Percentiles rank a stretch among this genome's conserved stretches.
phyloP scores from a whole-genome alignment of 2,888 invertebrate species.

The Drosophila aldrichi region DNA sequence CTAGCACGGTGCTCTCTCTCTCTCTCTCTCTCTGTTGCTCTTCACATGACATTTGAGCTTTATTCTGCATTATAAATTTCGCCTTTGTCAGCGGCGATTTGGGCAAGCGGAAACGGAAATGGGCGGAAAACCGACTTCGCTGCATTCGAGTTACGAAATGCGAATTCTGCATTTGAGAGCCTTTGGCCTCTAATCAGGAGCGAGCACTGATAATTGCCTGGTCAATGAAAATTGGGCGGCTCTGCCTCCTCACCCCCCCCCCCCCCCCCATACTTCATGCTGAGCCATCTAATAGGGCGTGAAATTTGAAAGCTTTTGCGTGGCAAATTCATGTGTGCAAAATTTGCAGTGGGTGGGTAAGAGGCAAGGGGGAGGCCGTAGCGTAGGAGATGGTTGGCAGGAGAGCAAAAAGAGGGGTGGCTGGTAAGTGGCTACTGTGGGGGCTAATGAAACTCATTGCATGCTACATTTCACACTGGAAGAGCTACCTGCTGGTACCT shows the following conservation, averaged over 20 bases:
- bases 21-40: not conserved
- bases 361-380: too few species aligned
- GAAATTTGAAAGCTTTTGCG: slow-evolving; percentile 53
- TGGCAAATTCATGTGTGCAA: slow-evolving; percentile 42
- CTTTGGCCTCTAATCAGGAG: slow-evolving; percentile 33
- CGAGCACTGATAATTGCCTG: slow-evolving; percentile 39
- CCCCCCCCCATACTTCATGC: not conserved
- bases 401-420: not conserved
- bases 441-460: slow-evolving; percentile 45
- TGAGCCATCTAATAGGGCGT: slow-evolving; percentile 52
- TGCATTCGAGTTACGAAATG: slow-evolving; percentile 18
- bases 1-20: not conserved
- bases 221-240: slow-evolving; percentile 20
- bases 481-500: not conserved
- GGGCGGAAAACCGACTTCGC: slow-evolving; percentile 22
- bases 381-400: not conserved
- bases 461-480: slow-evolving; percentile 27
- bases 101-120: slow-evolving; percentile 46
- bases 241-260: not conserved
- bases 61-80: slow-evolving; percentile 9
- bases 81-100: slow-evolving; percentile 26
- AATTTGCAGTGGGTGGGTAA: slow-evolving; percentile 15
- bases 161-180: slow-evolving; percentile 13
- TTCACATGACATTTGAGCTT: not conserved
- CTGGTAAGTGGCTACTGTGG: not conserved